A percentile compares a stretch with the other conserved stretches of the same genome.
Conservation (phyloP, 2,888 invertebrate species). For the Andrena chrysosceles region DNA sequence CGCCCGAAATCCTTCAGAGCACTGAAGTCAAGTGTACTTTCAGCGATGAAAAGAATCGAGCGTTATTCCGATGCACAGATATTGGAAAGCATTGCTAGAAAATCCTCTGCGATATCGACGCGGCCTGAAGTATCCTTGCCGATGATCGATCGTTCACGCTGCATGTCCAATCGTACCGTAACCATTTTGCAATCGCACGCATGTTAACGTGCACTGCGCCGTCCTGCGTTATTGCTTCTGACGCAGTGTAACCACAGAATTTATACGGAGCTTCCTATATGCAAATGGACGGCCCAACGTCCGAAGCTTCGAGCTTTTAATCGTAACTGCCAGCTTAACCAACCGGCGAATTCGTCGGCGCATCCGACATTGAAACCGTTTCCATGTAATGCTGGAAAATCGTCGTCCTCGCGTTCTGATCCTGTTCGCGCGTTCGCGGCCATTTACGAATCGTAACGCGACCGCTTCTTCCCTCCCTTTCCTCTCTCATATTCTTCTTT, state of each 20-base stretch:
- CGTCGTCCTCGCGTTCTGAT: conserved; percentile 35
- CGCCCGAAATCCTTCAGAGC: too few species aligned
- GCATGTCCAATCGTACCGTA: conserved; percentile 27
- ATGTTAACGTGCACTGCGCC: conserved; percentile 13
- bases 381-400: conserved; percentile 69
- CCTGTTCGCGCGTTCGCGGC: conserved; percentile 34
- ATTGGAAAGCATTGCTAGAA: neutral
- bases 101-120: neutral
- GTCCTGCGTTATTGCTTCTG: conserved; percentile 54
- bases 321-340: conserved; percentile 69
- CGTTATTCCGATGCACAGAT: neutral
- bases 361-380: conserved; percentile 70
- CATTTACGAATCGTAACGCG: conserved; percentile 33
- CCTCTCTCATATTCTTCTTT: neutral
- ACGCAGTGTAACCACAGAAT: conserved; percentile 53
- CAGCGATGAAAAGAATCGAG: conserved; percentile 10
- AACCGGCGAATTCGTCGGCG: conserved; percentile 62
- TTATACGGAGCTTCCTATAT: conserved; percentile 56
- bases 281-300: conserved; percentile 46
- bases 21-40: too few species aligned
- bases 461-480: conserved; percentile 7
- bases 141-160: conserved; percentile 42
- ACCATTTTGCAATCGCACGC: conserved; percentile 25
- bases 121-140: neutral
- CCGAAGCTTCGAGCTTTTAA: conserved; percentile 68